Evolutionary conservation across 2,797 vertebrate genomes (phyloP).

Genomic region (Sciurus carolinensis): DNA sequence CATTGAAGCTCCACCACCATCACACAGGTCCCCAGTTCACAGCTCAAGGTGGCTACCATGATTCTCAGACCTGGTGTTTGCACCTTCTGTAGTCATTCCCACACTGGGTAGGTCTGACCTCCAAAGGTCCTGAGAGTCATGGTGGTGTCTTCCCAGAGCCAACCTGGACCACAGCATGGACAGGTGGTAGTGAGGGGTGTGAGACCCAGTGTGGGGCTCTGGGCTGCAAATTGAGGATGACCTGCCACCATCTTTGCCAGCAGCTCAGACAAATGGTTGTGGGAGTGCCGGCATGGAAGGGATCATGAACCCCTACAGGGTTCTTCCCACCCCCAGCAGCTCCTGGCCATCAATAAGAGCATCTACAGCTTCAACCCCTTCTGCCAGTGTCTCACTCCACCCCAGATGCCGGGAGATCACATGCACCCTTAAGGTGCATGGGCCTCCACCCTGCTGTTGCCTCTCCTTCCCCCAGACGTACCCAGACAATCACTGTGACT

Average conservation of each 20-base stretch:
- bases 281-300: conserved; percentile 91
- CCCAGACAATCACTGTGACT: no score
- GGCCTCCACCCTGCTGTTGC: no score
- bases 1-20: neutral
- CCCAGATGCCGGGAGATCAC: conserved; percentile 99
- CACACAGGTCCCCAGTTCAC: no score
- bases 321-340: conserved; percentile 91
- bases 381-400: conserved; percentile 97
- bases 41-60: no score
- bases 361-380: conserved; percentile 95
- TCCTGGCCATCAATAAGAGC: conserved; percentile 93
- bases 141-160: neutral
- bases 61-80: no score
- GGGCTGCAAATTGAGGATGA: neutral
- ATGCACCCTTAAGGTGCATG: conserved; percentile 94
- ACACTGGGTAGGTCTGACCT: neutral
- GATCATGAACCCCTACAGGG: conserved; percentile 91
- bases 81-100: no score
- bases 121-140: neutral
- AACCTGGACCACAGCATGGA: no score
- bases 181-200: no score
- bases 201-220: no score
- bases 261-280: conserved; percentile 92
- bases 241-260: conserved; percentile 7
- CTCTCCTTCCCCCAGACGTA: no score